Evolutionary conservation across 2,888 invertebrate genomes (phyloP), one percentile per base, ranked within the genome.

Genomic region (Microctonus hyperodae): DNA sequence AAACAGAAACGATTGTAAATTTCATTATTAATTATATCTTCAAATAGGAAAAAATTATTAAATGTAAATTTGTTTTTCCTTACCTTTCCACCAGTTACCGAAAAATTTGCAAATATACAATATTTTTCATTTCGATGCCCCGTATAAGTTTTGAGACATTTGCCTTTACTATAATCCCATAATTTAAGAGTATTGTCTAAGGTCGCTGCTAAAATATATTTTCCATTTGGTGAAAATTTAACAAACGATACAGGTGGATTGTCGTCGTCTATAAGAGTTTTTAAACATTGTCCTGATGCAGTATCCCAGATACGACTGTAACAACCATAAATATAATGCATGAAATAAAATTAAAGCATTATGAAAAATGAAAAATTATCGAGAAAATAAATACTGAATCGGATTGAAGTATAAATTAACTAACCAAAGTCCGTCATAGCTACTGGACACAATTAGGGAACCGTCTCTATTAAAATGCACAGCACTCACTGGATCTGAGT

Each of bases 221-320:
- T 99, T 77, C 99, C 99, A 85, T 99, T 99, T 0, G 99, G 99
- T 58, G 98, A 99, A 86, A 99, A 99, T 85, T 99, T 99, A 0
- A 98, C 99, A 86, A 98, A 99, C 7, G 99, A 98, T 10, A 99
- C 99, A 0, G 99, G 99, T 10, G 98, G 98, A 86, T 99, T 99
- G 82, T 99, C 98, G 82, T 99, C 98, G 83, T 99, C 99, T 79
- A 99, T 98, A 20, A 99, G 86, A 0, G 99, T 99, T 86, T 99
- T 99, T 78, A 99, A 87, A 85, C 99, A 99, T 85, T 99, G 98
- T 0, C 99, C 99, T 53, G 97, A 98, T 11, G 97, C 96, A 65
- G 98, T 98, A 85, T 99, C 99, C 99, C 99, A 99, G 80, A 99
- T 99, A 80, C 99, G 97, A 87, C 96, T 95, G 84, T 67, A 89